Percentiles rank a stretch among this genome's conserved stretches.
These are phyloP conservation scores for Drosophila picticornis DNA, from an alignment of 2,888 invertebrate genomes.

Conservation along the genomic window DNA sequence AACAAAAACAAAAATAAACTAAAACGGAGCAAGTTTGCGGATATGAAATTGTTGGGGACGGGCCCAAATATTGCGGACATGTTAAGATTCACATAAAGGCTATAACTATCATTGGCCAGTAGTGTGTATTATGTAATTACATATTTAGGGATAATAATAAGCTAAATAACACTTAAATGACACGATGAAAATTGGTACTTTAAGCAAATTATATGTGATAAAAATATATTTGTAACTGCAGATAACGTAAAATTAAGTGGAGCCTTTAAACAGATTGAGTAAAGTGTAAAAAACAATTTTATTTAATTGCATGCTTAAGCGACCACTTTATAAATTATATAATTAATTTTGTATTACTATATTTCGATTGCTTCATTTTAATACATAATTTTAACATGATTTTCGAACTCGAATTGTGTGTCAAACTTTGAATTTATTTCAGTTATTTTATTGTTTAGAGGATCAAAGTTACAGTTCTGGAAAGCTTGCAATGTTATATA, in stretches of 20 bases:
- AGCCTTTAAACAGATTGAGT: background rate
- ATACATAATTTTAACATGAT: background rate
- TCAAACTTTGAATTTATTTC: background rate
- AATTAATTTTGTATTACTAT: background rate
- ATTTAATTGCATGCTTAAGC: background rate
- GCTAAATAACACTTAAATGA: background rate
- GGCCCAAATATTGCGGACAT: constrained; percentile 10
- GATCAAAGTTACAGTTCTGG: background rate
- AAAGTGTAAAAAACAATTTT: background rate
- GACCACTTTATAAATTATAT: background rate
- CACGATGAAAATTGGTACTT: background rate
- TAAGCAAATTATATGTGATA: background rate
- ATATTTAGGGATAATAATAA: constrained; percentile 1
- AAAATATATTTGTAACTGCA: background rate
- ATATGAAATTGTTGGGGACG: constrained; percentile 47
- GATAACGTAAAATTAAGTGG: background rate
- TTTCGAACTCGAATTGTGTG: background rate
- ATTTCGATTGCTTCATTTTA: background rate
- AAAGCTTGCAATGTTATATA: background rate
- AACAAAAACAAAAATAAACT: constrained; percentile 13
- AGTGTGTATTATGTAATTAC: background rate
- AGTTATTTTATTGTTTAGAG: too few relatives aligned
- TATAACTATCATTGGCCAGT: constrained; percentile 6
- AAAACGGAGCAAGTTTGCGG: constrained; percentile 64
- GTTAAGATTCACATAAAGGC: constrained; percentile 3